Conservation (phyloP, 2,113 vertebrate species). For the Caranx melampygus region DNA sequence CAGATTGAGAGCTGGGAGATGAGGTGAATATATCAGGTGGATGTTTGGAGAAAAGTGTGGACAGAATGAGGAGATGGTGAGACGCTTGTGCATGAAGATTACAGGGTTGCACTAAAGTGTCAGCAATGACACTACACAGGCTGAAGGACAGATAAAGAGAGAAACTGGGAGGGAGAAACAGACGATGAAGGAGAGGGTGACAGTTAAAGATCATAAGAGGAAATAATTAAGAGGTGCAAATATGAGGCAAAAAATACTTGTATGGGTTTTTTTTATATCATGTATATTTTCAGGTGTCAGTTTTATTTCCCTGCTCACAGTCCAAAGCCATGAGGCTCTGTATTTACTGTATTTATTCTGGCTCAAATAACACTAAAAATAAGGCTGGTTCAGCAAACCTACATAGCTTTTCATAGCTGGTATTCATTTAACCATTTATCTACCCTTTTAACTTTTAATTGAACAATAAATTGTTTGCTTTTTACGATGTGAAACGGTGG, state of each 20-base stretch:
- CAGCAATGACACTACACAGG: neutral
- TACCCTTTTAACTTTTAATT: neutral
- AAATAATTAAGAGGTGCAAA: neutral
- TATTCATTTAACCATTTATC: neutral
- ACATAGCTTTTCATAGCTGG: neutral
- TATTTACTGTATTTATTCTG: neutral
- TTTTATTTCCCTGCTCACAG: neutral
- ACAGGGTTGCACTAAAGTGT: neutral
- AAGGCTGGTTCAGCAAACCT: neutral
- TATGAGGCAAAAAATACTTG: neutral
- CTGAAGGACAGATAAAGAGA: slow-evolving; percentile 1
- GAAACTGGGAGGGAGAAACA: too few relatives aligned
- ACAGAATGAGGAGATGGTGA: neutral
- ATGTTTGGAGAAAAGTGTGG: neutral
- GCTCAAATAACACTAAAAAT: neutral
- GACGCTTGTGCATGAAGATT: neutral
- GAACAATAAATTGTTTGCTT: neutral
- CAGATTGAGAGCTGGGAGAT: neutral
- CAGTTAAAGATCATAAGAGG: neutral
- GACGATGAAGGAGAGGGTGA: neutral
- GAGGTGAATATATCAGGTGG: neutral
- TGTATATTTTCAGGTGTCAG: neutral
- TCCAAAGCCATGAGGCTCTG: neutral
- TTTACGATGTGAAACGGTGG: neutral
- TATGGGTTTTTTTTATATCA: neutral